phyloP scores from a whole-genome alignment of 2,888 invertebrate species.

The Trypoxylon attenuatum region DNA sequence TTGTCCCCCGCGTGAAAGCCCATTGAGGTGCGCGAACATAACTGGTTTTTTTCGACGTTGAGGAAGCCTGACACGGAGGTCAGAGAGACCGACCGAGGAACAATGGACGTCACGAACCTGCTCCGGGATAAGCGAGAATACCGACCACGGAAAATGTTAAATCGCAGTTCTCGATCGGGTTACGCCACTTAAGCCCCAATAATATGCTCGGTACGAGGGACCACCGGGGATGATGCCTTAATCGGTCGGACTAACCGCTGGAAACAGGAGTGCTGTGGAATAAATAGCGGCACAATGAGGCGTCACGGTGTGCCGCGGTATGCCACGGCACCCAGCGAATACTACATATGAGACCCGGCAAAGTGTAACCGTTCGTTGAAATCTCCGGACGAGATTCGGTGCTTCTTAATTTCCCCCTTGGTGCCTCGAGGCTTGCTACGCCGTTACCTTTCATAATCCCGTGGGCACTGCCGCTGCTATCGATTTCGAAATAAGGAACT shows the following conservation, averaged over 20 bases:
- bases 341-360: slow-evolving; percentile 29
- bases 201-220: slow-evolving; percentile 60
- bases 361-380: slow-evolving; percentile 52
- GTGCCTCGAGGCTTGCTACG: background rate
- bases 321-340: slow-evolving; percentile 20
- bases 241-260: slow-evolving; percentile 26
- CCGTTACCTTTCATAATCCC: no score
- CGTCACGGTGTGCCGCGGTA: slow-evolving; percentile 1
- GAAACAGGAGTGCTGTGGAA: slow-evolving; percentile 28
- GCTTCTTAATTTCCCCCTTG: slow-evolving; percentile 35
- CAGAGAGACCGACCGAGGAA: slow-evolving; percentile 65
- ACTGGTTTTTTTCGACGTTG: slow-evolving; percentile 36
- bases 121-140: slow-evolving; percentile 46
- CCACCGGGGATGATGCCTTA: slow-evolving; percentile 25
- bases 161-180: slow-evolving; percentile 68
- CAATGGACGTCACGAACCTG: slow-evolving; percentile 63
- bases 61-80: slow-evolving; percentile 63
- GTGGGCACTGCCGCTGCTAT: background rate
- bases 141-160: slow-evolving; percentile 55
- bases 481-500: no score
- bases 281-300: slow-evolving; percentile 14
- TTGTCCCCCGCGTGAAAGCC: slow-evolving; percentile 14
- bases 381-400: slow-evolving; percentile 47
- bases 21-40: slow-evolving; percentile 10
- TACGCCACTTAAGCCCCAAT: slow-evolving; percentile 67